Evolutionary conservation across 1,140 invertebrate species (phyloP).

Genomic region (Drosophila athabasca): DNA sequence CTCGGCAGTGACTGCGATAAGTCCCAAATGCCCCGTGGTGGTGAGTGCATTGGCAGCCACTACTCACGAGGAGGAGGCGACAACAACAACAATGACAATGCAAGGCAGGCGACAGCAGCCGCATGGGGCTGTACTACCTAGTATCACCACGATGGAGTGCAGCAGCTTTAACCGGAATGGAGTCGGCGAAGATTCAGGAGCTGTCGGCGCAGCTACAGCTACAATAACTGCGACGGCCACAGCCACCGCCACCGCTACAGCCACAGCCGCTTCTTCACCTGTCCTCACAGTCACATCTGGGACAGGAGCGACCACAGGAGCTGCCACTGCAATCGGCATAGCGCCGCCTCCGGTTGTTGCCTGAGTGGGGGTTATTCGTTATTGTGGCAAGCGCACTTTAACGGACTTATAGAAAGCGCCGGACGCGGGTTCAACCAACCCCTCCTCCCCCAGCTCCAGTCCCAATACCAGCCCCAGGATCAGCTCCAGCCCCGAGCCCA

Average conservation of each 20-base stretch:
- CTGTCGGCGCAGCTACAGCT: conserved; percentile 5
- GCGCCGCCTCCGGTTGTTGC: conserved; percentile 80
- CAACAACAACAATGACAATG: background rate
- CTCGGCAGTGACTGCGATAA: conserved; percentile 11
- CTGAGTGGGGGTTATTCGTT: conserved; percentile 83
- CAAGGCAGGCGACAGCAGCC: conserved; percentile 7
- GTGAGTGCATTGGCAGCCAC: background rate
- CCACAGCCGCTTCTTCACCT: conserved; percentile 8
- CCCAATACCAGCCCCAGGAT: background rate
- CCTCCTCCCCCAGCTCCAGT: background rate
- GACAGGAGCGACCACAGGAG: conserved; percentile 7
- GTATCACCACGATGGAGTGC: conserved; percentile 58
- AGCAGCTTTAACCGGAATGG: conserved; percentile 35
- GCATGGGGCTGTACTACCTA: conserved; percentile 9
- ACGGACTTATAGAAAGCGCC: conserved; percentile 79
- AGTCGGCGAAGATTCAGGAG: background rate
- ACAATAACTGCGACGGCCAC: conserved; percentile 20
- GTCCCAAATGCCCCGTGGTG: conserved; percentile 20
- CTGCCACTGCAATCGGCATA: conserved; percentile 59
- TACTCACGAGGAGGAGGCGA: conserved; percentile 4
- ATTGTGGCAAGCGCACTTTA: conserved; percentile 78
- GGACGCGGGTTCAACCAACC: conserved; percentile 47
- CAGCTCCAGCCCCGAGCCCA: background rate
- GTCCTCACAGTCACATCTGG: conserved; percentile 14
- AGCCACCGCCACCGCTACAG: conserved; percentile 16